Base-by-base conservation (phyloP, 1,140 invertebrate genomes). In the Lepidurus apus region DNA sequence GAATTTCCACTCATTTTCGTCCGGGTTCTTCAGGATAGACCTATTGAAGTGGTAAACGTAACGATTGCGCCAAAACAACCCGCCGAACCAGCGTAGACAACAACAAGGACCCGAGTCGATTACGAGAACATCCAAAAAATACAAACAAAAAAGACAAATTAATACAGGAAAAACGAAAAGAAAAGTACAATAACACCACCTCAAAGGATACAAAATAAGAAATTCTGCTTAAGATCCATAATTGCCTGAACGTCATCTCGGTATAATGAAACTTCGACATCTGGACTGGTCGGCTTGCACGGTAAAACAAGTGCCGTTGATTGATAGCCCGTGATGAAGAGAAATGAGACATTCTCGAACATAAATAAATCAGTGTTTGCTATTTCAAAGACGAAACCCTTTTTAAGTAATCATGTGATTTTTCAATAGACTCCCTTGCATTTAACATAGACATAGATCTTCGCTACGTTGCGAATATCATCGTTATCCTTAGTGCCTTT, bases 281-380 rank as follows among this genome's bases (percentile, higher is more conserved):
- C 73, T 26, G 78, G 78, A 21, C 74, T 74, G 13, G 78, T 79
- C 13, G 78, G 78, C 21, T 43, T 74, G 21, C 78, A 79, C 1
- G 73, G 78, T 45, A 79, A 45, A 43, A 74, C 73, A 24, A 45
- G 42, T 8, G 34, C 42, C 10, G 24, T 26, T 17, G 73, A 43
- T 26, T 75, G 26, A 13, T 43, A 34, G 17, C 73, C 73, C 24
- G 21, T 7, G 9, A 79, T 43, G 17, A 42, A 9, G 47, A 47
- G n/a, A n/a, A 10, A 6, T 7, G 10, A 2, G 17, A 21, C 7
- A 10, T 6, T 4, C 17, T 43, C 21, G 43, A 44, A 24, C 13
- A 42, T 13, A 11, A 45, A 3, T 0, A 45, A 21, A 11, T 7
- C 75, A 43, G 43, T 47, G 24, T 5, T 43, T 10, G 47, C 75